Conservation (phyloP, 1,140 invertebrate species). For the Drosophila pandora region DNA sequence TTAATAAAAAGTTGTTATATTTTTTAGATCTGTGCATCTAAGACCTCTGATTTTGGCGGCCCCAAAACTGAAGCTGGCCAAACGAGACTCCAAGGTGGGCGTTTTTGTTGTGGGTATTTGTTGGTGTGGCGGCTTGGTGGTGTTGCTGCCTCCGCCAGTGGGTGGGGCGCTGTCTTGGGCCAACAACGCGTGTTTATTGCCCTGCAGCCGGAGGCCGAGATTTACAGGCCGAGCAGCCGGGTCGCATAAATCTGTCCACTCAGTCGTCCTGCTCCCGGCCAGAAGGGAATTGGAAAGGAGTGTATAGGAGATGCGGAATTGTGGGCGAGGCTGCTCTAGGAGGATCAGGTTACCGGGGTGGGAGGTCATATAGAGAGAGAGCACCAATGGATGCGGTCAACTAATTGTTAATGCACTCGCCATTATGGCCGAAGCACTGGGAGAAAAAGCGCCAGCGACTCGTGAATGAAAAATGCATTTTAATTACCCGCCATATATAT, state of each 20-base stretch:
- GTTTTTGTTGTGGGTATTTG: constrained; percentile 22
- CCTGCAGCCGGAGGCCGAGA: constrained; percentile 66
- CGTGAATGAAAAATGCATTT: constrained; percentile 75
- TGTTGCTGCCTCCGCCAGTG: constrained; percentile 12
- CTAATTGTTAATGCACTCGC: constrained; percentile 81
- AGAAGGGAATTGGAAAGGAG: constrained; percentile 50
- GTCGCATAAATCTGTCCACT: constrained; percentile 64
- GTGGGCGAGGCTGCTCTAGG: constrained; percentile 62
- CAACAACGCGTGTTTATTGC: constrained; percentile 80
- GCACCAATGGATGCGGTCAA: constrained; percentile 74
- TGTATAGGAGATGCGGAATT: constrained; percentile 5
- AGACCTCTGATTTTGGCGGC: constrained; percentile 56
- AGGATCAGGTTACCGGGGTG: constrained; percentile 30
- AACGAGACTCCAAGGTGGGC: constrained; percentile 44
- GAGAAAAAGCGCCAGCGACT: constrained; percentile 42
- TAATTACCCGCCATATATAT: constrained; percentile 78
- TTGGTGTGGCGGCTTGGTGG: too few species aligned
- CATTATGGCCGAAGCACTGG: constrained; percentile 60
- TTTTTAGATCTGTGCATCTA: constrained; percentile 37
- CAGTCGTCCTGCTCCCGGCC: constrained; percentile 19
- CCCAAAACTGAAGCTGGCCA: constrained; percentile 66
- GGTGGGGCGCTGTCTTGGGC: constrained; percentile 62
- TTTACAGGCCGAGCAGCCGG: constrained; percentile 66
- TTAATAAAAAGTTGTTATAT: background rate
- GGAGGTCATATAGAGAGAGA: constrained; percentile 14